Base-by-base conservation (phyloP, 2,113 vertebrate genomes). In the Anarhynchus alexandrinus region DNA sequence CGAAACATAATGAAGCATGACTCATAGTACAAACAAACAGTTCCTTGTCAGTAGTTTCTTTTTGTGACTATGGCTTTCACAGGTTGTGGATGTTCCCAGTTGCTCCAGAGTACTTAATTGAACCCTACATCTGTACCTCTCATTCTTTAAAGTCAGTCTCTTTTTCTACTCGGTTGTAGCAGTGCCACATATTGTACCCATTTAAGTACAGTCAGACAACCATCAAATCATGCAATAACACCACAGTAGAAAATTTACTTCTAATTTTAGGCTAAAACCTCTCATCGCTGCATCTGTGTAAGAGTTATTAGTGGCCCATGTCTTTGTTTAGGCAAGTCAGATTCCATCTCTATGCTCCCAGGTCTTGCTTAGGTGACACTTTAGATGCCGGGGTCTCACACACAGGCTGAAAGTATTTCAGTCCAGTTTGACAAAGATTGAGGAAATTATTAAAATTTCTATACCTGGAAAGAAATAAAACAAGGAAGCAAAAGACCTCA, bases 91-190 rank as follows among this genome's bases (percentile, higher is more conserved):
- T 32, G 7, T 25, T 74, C 38, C 43, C 26, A 10, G 6, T 29
- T 29, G 18, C 47, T 47, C 34, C 26, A 26, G 5, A 59, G 32
- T 17, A 52, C 18, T 57, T 29, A 19, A 55, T 30, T 51, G n/a
- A 77, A 57, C 66, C 52, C 32, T n/a, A 5, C 0, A 0, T 5
- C 59, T 65, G 16, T 42, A 59, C 13, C 8, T 58, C 23, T 30
- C 17, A 8, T n/a, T 71, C 42, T 58, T 57, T 26, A 45, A 64
- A 64, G 9, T 30, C 43, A 70, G 15, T 13, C 10, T 14, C 27
- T 15, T 70, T 43, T 51, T 13, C 62, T 52, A 10, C 38, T 66
- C 20, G 2, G 34, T 36, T 49, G 30, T 5, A 34, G 38, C 36
- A 64, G 62, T 52, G 27, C 29, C 17, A n/a, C 70, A 18, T 29